phyloP scores from a whole-genome alignment of 2,888 invertebrate species.

The Tenthredo mesomela region DNA sequence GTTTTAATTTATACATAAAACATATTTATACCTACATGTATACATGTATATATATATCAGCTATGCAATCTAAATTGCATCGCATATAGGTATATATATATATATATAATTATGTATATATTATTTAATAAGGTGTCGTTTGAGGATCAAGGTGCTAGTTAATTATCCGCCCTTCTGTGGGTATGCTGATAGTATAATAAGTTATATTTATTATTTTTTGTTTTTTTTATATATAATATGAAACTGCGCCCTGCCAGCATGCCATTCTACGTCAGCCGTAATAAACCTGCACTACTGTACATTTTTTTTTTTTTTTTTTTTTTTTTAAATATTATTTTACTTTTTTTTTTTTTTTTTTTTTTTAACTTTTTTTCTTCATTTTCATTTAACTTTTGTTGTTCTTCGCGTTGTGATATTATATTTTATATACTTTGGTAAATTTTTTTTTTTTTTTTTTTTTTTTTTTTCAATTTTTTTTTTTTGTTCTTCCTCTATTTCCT shows the following conservation, averaged over 20 bases:
- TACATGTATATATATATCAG: not conserved
- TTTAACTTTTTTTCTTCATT: constrained; percentile 39
- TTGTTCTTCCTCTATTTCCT: too few species aligned
- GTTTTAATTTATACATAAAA: not conserved
- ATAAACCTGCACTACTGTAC: constrained; percentile 71
- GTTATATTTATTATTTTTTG: constrained; percentile 11
- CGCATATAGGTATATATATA: not conserved
- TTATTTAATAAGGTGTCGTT: constrained; percentile 3
- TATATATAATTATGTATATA: not conserved
- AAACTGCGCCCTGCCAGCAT: constrained; percentile 60
- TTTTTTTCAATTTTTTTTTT: constrained; percentile 55
- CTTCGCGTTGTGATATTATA: not conserved
- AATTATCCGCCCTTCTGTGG: constrained; percentile 20
- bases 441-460: constrained; percentile 49
- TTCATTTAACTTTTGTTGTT: constrained; percentile 1
- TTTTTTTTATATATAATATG: not conserved
- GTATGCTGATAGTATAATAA: not conserved
- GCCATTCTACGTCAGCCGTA: constrained; percentile 72
- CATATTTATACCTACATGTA: not conserved
- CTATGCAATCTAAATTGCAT: not conserved
- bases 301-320: constrained; percentile 69
- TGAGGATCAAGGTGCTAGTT: not conserved
- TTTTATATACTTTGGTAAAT: not conserved
- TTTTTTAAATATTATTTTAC: too few species aligned
- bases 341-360: constrained; percentile 58